Conservation (phyloP, 2,888 invertebrate species). For the Apodemia hepburni region DNA sequence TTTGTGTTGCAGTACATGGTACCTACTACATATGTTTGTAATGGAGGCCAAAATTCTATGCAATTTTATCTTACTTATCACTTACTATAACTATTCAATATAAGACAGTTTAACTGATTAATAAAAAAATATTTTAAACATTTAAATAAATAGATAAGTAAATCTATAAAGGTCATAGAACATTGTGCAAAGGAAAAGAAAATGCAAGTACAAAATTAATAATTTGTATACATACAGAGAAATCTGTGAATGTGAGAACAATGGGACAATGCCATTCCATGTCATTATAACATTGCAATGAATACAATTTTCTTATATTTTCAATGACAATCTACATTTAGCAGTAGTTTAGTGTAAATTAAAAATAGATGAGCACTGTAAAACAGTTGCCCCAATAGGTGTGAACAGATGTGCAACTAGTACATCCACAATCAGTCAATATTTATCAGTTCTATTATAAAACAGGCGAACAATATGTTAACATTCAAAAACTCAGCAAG, state of each 20-base stretch:
- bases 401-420: not conserved
- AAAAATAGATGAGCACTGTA: not conserved
- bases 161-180: not conserved
- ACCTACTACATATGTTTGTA: too few relatives aligned
- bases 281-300: slow-evolving; percentile 10
- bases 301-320: slow-evolving; percentile 6
- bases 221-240: slow-evolving; percentile 12
- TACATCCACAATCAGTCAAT: too few relatives aligned
- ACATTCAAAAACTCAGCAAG: too few relatives aligned
- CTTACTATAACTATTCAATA: too few relatives aligned
- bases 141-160: not conserved
- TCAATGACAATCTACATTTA: not conserved
- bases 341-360: not conserved
- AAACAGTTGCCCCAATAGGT: not conserved
- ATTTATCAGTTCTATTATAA: too few relatives aligned
- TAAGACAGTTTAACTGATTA: too few relatives aligned
- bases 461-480: too few relatives aligned
- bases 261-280: not conserved
- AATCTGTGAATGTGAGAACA: slow-evolving; percentile 6
- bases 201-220: slow-evolving; percentile 2
- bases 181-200: slow-evolving; percentile 1
- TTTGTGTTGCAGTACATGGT: too few relatives aligned
- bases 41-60: too few relatives aligned
- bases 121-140: too few relatives aligned
- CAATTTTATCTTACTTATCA: too few relatives aligned